Evolutionary conservation across 2,888 invertebrate genomes (phyloP), one percentile per base, ranked within the genome.

Genomic region (Geotrupes spiniger): DNA sequence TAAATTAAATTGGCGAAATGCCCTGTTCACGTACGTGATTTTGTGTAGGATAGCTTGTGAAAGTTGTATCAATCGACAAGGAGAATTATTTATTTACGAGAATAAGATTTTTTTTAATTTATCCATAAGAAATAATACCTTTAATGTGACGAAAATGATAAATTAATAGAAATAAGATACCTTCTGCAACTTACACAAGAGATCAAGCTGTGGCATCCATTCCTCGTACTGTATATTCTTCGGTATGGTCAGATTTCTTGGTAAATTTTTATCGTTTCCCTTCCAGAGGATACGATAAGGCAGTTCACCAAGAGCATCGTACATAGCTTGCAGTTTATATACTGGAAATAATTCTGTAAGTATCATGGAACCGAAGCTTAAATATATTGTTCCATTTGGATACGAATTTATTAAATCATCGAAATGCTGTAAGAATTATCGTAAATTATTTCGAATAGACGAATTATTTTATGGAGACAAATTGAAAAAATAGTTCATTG

Each of bases 301-400:
- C 41, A 81, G 61, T 29, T 74, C 70, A 0, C 76, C 75, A 51
- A 81, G 72, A 3, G 73, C 77, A 12, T 68, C 63, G 51, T 79
- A 74, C 51, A 81, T 76, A 44, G 72, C 69, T 46, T 71, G 63
- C 44, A 78, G 61, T 54, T 70, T 74, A 14, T 74, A 71, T 31
- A 66, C 65, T 1, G 78, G 74, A 53, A 80, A 76, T 1, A 76
- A 75, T 61, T 78, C 78, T 31, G 77, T 76, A 12, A 74, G 69
- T 1, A 80, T 72, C 76, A 79, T 78, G n/a, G 80, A 80, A 9
- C 80, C 81, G 55, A 80, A 76, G 57, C 78, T 79, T 72, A 79
- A 78, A 61, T 77, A 80, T 46, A 81, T 75, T 17, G 79, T 74
- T 4, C 68, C 66, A 2, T 63, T 49, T 27, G 53, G 37, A 11